phyloP scores from a whole-genome alignment of 2,888 invertebrate species.

The Priocnemis perturbator region DNA sequence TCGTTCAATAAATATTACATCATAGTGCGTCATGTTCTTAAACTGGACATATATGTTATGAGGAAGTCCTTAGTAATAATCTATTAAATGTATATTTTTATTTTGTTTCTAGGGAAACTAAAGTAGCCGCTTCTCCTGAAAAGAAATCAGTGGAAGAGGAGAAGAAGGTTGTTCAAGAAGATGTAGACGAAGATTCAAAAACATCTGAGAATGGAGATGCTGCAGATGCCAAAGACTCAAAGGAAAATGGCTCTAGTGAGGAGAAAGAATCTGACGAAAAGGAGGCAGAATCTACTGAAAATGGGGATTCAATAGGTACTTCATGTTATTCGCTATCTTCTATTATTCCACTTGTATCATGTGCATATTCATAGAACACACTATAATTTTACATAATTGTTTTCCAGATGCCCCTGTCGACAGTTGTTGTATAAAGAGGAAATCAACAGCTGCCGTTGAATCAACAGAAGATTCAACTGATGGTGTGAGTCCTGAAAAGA shows the following conservation, averaged over 20 bases:
- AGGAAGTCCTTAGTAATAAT: not conserved
- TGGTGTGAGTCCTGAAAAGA: conserved; percentile 84
- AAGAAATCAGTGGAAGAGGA: conserved; percentile 76
- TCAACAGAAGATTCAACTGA: conserved; percentile 74
- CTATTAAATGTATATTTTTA: too few relatives aligned
- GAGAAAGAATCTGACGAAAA: conserved; percentile 74
- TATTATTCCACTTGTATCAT: not conserved
- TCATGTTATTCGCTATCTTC: not conserved
- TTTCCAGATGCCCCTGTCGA: conserved; percentile 66
- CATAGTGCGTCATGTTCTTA: too few relatives aligned
- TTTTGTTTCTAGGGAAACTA: conserved; percentile 67
- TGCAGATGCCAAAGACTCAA: conserved; percentile 63
- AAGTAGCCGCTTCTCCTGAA: conserved; percentile 72
- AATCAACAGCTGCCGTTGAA: conserved; percentile 78
- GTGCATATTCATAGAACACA: not conserved
- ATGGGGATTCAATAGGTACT: conserved; percentile 75
- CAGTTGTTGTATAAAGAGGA: conserved; percentile 81
- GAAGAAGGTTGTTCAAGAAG: conserved; percentile 72
- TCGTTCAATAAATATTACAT: too few relatives aligned
- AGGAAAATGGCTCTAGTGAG: conserved; percentile 74
- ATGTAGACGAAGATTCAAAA: conserved; percentile 74
- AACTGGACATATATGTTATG: not conserved
- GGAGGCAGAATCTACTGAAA: conserved; percentile 73
- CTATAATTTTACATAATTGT: not conserved
- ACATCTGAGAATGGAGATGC: conserved; percentile 72